phyloP scores from a whole-genome alignment of 2,797 vertebrate species.

The Psittacula echo region DNA sequence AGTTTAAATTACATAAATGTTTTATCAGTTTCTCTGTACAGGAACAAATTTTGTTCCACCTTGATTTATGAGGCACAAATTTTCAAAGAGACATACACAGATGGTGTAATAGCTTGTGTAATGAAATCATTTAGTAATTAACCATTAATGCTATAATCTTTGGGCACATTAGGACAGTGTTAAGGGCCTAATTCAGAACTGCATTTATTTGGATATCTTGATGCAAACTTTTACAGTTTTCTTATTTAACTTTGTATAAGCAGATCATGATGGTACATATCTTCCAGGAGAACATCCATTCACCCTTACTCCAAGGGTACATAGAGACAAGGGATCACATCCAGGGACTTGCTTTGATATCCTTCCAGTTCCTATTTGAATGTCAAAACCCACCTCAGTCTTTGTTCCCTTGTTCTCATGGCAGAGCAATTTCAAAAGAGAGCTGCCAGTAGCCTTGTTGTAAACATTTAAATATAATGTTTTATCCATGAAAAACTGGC shows the following conservation, averaged over 20 bases:
- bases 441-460: neutral
- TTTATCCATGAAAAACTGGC: neutral
- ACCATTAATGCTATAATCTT: neutral
- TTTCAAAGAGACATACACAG: neutral
- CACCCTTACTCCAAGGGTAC: neutral
- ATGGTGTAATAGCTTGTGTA: neutral
- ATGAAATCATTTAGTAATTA: neutral
- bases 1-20: neutral
- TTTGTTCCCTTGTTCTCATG: neutral
- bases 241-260: neutral
- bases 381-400: neutral
- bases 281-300: neutral
- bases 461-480: neutral
- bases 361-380: neutral
- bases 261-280: neutral
- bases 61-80: neutral
- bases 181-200: slow-evolving; percentile 17
- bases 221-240: neutral
- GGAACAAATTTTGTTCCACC: neutral
- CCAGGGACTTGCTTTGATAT: neutral
- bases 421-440: neutral
- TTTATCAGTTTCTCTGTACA: neutral
- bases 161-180: neutral
- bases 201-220: neutral
- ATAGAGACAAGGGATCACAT: neutral